Conservation (phyloP, 2,888 invertebrate genomes). For the Drosophila meridiana region DNA sequence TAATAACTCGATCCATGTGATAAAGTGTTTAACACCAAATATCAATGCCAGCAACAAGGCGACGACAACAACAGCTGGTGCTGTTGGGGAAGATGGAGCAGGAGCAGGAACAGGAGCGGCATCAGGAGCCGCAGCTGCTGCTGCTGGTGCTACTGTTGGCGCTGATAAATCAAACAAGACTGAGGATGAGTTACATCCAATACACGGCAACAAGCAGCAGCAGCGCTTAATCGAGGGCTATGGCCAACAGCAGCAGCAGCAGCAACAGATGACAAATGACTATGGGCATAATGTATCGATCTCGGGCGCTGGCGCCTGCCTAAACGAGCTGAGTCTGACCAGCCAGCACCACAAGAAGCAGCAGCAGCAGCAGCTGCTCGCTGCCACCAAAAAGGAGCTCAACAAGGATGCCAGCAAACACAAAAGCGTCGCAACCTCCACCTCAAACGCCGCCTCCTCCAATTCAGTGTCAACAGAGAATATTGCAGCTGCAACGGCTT, state of each 20-base stretch:
- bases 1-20: constrained; percentile 85
- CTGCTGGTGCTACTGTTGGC: constrained; percentile 26
- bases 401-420: constrained; percentile 80
- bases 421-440: constrained; percentile 81
- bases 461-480: constrained; percentile 81
- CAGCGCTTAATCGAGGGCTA: constrained; percentile 56
- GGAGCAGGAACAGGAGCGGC: constrained; percentile 17
- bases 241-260: constrained; percentile 44
- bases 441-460: constrained; percentile 67
- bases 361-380: constrained; percentile 29
- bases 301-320: constrained; percentile 74
- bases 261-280: constrained; percentile 42
- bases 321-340: constrained; percentile 74
- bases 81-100: constrained; percentile 20
- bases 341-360: constrained; percentile 73
- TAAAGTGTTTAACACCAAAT: constrained; percentile 85
- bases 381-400: constrained; percentile 70
- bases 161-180: constrained; percentile 89
- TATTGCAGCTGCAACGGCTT: constrained; percentile 71
- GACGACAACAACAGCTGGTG: constrained; percentile 50
- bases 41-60: constrained; percentile 79
- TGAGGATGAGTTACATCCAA: constrained; percentile 84
- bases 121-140: not conserved
- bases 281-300: constrained; percentile 40
- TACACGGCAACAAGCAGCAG: constrained; percentile 52